Base-by-base conservation (phyloP, 2,113 vertebrate genomes). In the Serinus canaria region DNA sequence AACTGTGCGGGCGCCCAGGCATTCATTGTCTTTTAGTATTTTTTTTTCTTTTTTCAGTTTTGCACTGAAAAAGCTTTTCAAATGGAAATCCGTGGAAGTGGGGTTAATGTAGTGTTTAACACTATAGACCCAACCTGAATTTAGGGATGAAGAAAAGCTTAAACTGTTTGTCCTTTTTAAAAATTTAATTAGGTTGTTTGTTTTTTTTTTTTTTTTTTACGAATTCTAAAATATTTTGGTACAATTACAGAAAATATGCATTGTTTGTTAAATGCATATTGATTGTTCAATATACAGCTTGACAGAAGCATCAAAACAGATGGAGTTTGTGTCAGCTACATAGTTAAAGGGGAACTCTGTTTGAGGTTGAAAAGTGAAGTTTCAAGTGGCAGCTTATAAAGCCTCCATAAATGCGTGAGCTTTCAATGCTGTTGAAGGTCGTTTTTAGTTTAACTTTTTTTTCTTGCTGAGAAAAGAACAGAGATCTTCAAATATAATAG, bases 1-100 rank as follows among this genome's bases (percentile, higher is more conserved):
- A 11, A 1, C 37, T 47, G 37, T n/a, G 56, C 39, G 23, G 30
- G 10, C 0, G 0, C 39, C 3, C 10, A 28, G 22, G 10, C 37
- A 18, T 30, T 60, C 5, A 5, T 24, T 2, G 12, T 14, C 21
- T 49, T 75, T n/a, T n/a, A 15, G 22, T 15, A 1, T 19, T 53
- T 28, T 13, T 27, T 64, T 2, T 1, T 39, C 10, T 22, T 24
- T 2, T 1, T 11, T 2, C 13, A 49, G n/a, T 66, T 89, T 74
- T 58, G 25, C 27, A 1, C 7, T 50, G 24, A 11, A 56, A 75
- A 62, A 67, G 15, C 7, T 18, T 43, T 50, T 60, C 14, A 44
- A n/a, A n/a, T 35, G 27, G 28, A 44, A 59, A 68, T 3, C 24
- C 0, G 0, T 25, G 30, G 25, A 37, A 22, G 9, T 28, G 35